Base-by-base conservation (phyloP, 1,140 invertebrate species). In the Brachionus sp. region DNA sequence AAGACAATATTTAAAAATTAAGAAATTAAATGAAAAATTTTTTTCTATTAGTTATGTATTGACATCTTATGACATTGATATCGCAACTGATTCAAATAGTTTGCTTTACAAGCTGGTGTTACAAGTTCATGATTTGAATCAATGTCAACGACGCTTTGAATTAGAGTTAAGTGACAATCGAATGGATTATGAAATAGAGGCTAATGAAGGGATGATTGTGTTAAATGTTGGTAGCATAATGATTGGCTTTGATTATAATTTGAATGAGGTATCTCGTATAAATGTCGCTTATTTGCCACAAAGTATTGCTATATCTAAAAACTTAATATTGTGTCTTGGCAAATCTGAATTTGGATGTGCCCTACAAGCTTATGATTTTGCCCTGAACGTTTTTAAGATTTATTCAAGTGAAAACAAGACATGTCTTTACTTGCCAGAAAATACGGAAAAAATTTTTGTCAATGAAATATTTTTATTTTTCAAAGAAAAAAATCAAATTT, bases 381-480 rank as follows among this genome's bases (percentile, higher is more conserved):
- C 33, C 16, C 16, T 70, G 9, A 39, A 70, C 16, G 42, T 70
- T 42, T 12, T 70, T 23, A 70, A 70, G 37, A 70, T 70, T n/a
- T 70, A 70, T 70, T 70, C 66, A 5, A 70, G 66, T 44, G 33
- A 39, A 23, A 70, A 70, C 16, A 9, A 70, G 37, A 42, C 33
- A 0, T 5, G 12, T 70, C 37, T 70, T n/a, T 39, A 42, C 37
- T 44, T 70, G 37, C 66, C 66, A 9, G 19, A 70, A 70, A 19
- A 70, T 19, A 70, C 66, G 9, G 12, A 39, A 33, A 9, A 37
- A 70, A 39, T 70, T 70, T 70, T 70, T 70, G 66, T 70, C 0
- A 70, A 70, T 70, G 66, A 70, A 6, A 37, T 6, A 5, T 70
- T 70, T 39, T 70, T 39, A 7, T 70, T 70, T 70, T 70, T 70